Base-by-base conservation (phyloP, 2,797 vertebrate genomes). In the Podarcis lilfordi region DNA sequence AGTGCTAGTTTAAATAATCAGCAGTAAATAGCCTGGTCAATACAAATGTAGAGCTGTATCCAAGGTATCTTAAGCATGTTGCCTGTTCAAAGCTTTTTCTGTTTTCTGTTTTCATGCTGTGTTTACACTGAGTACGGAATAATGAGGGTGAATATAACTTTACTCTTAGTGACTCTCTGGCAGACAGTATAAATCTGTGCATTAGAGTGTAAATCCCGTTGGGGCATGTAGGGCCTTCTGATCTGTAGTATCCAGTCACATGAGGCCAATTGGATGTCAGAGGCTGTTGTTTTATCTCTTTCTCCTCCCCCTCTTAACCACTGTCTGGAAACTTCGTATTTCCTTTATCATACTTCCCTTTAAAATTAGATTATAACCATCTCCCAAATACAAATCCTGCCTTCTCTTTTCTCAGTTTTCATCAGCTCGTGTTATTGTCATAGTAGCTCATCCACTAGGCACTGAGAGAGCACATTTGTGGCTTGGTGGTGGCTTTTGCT, bases 171-270 rank as follows among this genome's bases (percentile, higher is more conserved):
- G 59, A 80, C n/a, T 81, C 40, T 85, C 79, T 89, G 88, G 71
- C 69, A 76, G 82, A 81, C 71, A 85, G 43, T 55, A 89, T 68
- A 74, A 80, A 85, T 89, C 68, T 84, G n/a, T 85, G 68, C 40
- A 32, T 89, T 89, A 81, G 50, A 85, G 50, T 64, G 59, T 89
- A 85, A 81, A 75, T 80, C 69, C 71, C 43, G 3, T 23, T 23
- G 59, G 78, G 29, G n/a, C 69, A 80, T 45, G 35, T 68, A 76
- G 25, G 71, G 59, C 32, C 4, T 68, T 68, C 72, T 80, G 78
- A 76, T 75, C 83, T 59, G 74, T 77, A 25, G 61, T 79, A 69
- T 82, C 37, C 43, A 81, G 69, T 81, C 69, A 85, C 61, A 75
- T n/a, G 40, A 81, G 79, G 71, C n/a, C 78, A 76, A n/a, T n/a